Conservation (phyloP, 2,797 vertebrate species). For the Cirrhinus molitorella region DNA sequence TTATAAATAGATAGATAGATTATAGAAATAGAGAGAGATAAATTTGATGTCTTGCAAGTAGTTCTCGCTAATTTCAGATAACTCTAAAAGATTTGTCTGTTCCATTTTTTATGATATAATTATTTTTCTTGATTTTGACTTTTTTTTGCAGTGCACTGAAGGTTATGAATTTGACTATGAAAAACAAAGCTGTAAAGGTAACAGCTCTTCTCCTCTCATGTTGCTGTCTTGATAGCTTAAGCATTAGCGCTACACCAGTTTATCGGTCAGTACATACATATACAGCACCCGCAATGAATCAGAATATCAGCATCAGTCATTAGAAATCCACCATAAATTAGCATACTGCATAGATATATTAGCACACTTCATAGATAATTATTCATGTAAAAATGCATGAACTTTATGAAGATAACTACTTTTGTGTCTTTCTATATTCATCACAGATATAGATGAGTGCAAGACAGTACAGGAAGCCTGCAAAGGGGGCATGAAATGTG, state of each 20-base stretch:
- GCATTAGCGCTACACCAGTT: not conserved
- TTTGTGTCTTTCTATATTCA: not conserved
- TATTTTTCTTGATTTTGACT: slow-evolving; percentile 24
- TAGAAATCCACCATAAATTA: not conserved
- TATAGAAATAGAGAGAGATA: not conserved
- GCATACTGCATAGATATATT: not conserved
- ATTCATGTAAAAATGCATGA: not conserved
- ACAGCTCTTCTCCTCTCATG: not conserved
- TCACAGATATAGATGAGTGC: slow-evolving; percentile 88
- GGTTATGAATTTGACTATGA: slow-evolving; percentile 86
- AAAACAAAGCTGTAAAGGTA: slow-evolving; percentile 88
- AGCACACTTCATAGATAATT: too few species aligned
- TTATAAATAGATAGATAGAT: not conserved
- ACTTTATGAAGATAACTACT: not conserved
- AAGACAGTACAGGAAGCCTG: slow-evolving; percentile 86
- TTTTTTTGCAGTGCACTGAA: slow-evolving; percentile 84
- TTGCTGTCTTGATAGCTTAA: not conserved
- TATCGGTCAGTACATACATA: not conserved
- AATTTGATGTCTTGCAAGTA: not conserved
- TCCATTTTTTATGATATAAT: not conserved
- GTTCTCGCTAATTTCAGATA: too few species aligned
- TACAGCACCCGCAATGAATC: not conserved
- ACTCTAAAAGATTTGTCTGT: not conserved
- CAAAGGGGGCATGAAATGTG: slow-evolving; percentile 90
- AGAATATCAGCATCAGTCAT: not conserved